phyloP scores from a whole-genome alignment of 2,797 vertebrate species.

The Halcyon leucocephala region DNA sequence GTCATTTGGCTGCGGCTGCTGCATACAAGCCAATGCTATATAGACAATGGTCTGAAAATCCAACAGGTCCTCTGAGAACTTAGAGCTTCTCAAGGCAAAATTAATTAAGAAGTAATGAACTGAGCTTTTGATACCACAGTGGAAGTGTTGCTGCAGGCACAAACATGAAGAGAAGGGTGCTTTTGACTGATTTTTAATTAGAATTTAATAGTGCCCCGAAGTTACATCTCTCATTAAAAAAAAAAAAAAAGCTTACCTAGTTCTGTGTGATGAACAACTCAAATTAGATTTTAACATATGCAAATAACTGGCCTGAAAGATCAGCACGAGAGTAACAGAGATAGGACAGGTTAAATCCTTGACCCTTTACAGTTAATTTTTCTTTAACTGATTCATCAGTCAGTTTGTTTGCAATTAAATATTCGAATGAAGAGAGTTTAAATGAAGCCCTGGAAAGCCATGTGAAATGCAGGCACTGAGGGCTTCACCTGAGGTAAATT shows the following conservation, averaged over 20 bases:
- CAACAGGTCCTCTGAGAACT: conserved; percentile 55
- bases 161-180: conserved; percentile 45
- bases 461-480: background rate
- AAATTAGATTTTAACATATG: conserved; percentile 52
- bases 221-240: conserved; percentile 34
- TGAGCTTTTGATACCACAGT: conserved; percentile 35
- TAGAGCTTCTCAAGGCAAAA: conserved; percentile 60
- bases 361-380: conserved; percentile 40
- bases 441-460: background rate
- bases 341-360: conserved; percentile 16
- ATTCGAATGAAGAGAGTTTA: background rate
- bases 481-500: conserved; percentile 15
- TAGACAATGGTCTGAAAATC: conserved; percentile 16
- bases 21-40: background rate
- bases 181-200: conserved; percentile 72
- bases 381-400: conserved; percentile 27
- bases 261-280: conserved; percentile 33
- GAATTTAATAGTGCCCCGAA: conserved; percentile 67
- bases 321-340: background rate
- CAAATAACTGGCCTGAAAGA: conserved; percentile 30
- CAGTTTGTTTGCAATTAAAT: conserved; percentile 44
- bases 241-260: background rate
- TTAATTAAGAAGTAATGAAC: conserved; percentile 72
- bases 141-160: conserved; percentile 57
- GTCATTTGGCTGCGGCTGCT: background rate